These are phyloP conservation scores for Acholoe squamosa DNA, from an alignment of 2,888 invertebrate genomes.

Conservation along the genomic window DNA sequence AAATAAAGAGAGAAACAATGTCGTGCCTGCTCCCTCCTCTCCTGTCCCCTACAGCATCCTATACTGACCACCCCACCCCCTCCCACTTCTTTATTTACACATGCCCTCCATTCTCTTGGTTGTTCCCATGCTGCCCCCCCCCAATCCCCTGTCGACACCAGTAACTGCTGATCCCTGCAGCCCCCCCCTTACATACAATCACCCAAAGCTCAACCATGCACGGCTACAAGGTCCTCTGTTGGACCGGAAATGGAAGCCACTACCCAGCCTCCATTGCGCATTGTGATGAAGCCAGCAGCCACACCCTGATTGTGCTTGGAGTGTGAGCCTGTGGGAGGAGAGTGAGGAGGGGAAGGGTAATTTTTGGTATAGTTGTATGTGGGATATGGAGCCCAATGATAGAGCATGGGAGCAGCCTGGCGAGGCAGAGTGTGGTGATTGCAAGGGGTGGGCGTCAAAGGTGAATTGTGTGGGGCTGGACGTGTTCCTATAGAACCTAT, in stretches of 20 bases:
- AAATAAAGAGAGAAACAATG: no score
- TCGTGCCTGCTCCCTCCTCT: background rate
- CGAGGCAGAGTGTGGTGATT: background rate
- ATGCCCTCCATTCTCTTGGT: background rate
- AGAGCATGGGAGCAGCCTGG: background rate
- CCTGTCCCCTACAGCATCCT: background rate
- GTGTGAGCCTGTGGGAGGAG: background rate
- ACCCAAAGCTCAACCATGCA: background rate
- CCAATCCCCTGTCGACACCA: background rate
- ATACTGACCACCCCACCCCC: background rate
- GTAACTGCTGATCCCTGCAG: background rate
- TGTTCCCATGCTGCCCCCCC: background rate
- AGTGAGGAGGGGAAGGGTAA: background rate
- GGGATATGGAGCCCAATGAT: background rate
- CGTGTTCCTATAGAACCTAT: no score
- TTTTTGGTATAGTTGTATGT: background rate
- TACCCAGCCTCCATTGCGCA: background rate
- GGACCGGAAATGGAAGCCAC: constrained; percentile 27
- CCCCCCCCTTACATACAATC: background rate
- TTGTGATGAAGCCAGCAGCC: background rate
- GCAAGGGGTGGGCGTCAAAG: background rate
- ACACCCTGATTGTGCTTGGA: constrained; percentile 15
- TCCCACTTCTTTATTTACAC: background rate
- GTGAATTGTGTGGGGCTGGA: no score
- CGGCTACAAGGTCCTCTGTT: background rate